These are phyloP conservation scores for Zaprionus davidi DNA, from an alignment of 1,140 invertebrate species.

Conservation along the genomic window DNA sequence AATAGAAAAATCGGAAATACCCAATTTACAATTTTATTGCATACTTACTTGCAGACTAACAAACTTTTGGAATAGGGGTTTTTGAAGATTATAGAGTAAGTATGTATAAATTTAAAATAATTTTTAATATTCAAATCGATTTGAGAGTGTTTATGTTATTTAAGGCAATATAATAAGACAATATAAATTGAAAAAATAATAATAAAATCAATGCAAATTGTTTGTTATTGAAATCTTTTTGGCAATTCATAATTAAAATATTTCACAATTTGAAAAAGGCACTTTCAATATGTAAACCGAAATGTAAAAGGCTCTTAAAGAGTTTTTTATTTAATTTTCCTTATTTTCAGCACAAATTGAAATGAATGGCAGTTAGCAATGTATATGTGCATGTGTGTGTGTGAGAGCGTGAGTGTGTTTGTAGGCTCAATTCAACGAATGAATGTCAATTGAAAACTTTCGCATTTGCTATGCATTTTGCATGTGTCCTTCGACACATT, in stretches of 20 bases:
- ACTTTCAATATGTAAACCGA: background rate
- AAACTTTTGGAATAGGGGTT: no score
- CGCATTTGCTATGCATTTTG: constrained; percentile 6
- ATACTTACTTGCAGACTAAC: no score
- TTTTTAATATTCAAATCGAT: background rate
- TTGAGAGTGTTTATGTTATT: no score
- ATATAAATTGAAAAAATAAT: background rate
- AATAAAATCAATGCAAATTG: background rate
- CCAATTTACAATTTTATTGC: no score
- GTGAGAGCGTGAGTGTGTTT: background rate
- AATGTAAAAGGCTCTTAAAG: background rate
- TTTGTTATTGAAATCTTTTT: background rate
- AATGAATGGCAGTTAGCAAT: background rate
- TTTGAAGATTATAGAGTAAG: background rate
- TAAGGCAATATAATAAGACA: no score
- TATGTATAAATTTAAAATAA: background rate
- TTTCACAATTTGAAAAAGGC: background rate
- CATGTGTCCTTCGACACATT: constrained; percentile 6
- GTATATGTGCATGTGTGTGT: background rate
- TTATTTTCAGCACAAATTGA: constrained; percentile 1
- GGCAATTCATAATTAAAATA: background rate
- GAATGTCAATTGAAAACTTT: constrained; percentile 8
- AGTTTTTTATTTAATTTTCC: background rate
- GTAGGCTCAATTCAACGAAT: background rate
- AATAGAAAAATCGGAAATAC: no score